Conservation (phyloP, 30 jellyfish, hydroid and myxozoan species). For the Pseudorhiza aurosa region DNA sequence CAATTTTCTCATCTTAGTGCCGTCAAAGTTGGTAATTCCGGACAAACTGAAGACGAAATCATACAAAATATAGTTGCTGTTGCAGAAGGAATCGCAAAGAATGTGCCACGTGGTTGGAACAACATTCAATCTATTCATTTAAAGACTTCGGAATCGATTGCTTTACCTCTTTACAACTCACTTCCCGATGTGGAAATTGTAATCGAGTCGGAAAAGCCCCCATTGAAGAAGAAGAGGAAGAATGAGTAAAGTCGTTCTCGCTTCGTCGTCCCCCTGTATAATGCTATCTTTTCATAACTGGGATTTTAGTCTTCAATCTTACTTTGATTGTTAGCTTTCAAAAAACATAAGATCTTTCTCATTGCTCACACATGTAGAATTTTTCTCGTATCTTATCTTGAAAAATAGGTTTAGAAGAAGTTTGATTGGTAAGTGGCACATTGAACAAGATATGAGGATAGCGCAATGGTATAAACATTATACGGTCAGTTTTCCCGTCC, state of each 20-base stretch:
- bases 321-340: no score
- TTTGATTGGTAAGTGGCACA: no score
- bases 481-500: no score
- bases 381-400: no score
- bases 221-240: constrained; percentile 35
- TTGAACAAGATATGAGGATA: no score
- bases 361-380: no score
- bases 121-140: constrained; percentile 81
- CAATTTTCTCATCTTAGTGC: constrained; percentile 46
- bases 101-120: constrained; percentile 92
- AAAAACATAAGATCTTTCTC: no score
- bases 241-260: background rate
- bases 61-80: constrained; percentile 73
- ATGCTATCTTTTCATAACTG: no score
- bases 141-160: constrained; percentile 83
- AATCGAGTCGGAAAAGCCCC: constrained; percentile 26
- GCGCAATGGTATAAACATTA: no score
- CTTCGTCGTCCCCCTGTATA: no score
- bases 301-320: no score
- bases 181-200: constrained; percentile 63
- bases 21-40: constrained; percentile 74
- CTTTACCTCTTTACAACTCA: constrained; percentile 89
- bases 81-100: constrained; percentile 35
- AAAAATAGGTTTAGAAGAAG: no score
- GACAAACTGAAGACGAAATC: constrained; percentile 70